These are phyloP conservation scores for Brachionus angularis DNA, from an alignment of 1,140 invertebrate genomes.

Conservation along the genomic window DNA sequence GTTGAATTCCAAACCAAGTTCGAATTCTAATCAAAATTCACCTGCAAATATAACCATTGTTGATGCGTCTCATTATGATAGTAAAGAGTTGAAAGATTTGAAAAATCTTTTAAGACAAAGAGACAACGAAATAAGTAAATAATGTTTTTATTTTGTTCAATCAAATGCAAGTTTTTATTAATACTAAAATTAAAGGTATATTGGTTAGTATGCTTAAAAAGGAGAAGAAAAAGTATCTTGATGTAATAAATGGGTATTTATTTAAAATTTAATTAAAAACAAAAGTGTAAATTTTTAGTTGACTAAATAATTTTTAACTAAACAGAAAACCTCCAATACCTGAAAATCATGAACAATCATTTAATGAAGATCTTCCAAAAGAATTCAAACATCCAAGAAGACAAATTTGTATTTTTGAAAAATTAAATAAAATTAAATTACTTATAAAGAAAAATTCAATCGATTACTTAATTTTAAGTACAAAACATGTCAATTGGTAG, in stretches of 20 bases:
- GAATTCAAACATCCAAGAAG: conserved; percentile 16
- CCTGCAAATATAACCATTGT: conserved; percentile 41
- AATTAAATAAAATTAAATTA: background rate
- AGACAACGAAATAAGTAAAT: conserved; percentile 59
- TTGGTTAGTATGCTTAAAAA: conserved; percentile 58
- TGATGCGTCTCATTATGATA: conserved; percentile 52
- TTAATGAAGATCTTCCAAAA: conserved; percentile 2
- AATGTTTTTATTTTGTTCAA: too few relatives aligned
- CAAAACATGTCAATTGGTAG: conserved; percentile 56
- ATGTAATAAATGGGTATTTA: conserved; percentile 44
- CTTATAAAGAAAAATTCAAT: conserved; percentile 8
- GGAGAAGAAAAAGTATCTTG: conserved; percentile 50
- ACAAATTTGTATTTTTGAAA: conserved; percentile 32
- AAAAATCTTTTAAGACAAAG: conserved; percentile 54
- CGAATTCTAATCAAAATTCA: conserved; percentile 26
- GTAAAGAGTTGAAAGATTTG: conserved; percentile 51
- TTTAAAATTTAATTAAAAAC: conserved; percentile 52
- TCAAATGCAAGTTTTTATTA: too few relatives aligned
- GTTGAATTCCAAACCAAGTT: background rate
- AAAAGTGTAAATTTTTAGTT: too few relatives aligned
- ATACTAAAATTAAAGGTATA: too few relatives aligned
- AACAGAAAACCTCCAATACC: conserved; percentile 32
- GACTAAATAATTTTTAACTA: too few relatives aligned
- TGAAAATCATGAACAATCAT: conserved; percentile 43
- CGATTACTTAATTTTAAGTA: conserved; percentile 48